Evolutionary conservation across 2,113 vertebrate species (phyloP).

Genomic region (Phalacrocorax carbo): DNA sequence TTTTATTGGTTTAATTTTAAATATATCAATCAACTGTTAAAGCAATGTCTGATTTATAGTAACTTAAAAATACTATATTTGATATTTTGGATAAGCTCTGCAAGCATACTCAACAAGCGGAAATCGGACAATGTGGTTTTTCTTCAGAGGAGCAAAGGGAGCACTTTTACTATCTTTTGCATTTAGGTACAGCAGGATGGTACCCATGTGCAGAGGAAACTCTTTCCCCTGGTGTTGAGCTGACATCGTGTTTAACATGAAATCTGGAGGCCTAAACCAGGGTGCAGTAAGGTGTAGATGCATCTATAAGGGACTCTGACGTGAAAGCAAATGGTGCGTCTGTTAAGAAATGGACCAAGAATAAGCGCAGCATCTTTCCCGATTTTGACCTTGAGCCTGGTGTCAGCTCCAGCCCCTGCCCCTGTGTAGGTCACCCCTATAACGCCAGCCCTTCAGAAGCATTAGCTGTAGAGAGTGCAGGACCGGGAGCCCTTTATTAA

Average conservation of each 20-base stretch:
- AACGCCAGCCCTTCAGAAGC: background rate
- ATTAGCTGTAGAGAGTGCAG: background rate
- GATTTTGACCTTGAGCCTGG: background rate
- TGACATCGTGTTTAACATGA: background rate
- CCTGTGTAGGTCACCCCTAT: no score
- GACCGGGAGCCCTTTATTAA: background rate
- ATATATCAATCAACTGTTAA: background rate
- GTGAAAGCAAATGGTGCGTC: background rate
- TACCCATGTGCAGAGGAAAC: background rate
- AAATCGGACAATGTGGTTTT: background rate
- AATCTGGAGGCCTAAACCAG: background rate
- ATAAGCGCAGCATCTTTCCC: background rate
- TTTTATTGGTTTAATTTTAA: background rate
- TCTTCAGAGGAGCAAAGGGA: background rate
- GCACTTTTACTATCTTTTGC: background rate
- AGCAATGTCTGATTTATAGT: background rate
- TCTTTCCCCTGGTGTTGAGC: background rate
- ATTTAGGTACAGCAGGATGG: background rate
- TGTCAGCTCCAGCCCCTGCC: background rate
- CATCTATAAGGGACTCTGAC: background rate
- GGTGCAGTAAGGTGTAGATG: background rate
- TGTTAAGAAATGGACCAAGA: background rate
- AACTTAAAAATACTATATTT: background rate
- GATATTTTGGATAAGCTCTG: background rate
- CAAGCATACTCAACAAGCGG: background rate